Conservation (phyloP, 2,888 invertebrate genomes). For the Drosophila tanythrix region DNA sequence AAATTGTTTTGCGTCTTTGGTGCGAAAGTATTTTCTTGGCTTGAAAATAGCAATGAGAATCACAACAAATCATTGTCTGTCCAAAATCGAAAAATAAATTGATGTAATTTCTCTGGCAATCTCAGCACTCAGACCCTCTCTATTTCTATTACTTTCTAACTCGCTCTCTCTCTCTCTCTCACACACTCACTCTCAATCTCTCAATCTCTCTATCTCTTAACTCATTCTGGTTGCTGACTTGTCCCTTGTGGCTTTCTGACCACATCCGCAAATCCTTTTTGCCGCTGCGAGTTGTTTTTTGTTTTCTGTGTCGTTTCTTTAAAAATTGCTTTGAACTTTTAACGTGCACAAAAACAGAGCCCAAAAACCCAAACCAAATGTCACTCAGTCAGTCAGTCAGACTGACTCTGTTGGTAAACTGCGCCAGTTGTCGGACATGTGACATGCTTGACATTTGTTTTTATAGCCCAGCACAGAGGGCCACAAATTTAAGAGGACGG, state of each 20-base stretch:
- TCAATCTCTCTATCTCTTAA: not conserved
- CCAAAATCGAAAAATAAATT: slow-evolving; percentile 76
- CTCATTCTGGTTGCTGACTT: slow-evolving; percentile 12
- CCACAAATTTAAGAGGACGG: not conserved
- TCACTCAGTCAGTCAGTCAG: slow-evolving; percentile 29
- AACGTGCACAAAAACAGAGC: slow-evolving; percentile 30
- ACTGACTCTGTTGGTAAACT: slow-evolving; percentile 11
- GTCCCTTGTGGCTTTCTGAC: slow-evolving; percentile 48
- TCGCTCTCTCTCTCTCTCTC: too few species aligned
- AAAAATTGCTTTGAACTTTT: slow-evolving; percentile 73
- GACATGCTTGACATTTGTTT: slow-evolving; percentile 10
- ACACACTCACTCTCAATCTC: not conserved
- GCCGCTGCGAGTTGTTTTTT: slow-evolving; percentile 8
- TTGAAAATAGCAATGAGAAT: slow-evolving; percentile 32
- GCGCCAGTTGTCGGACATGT: slow-evolving; percentile 30
- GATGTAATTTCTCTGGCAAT: slow-evolving; percentile 66
- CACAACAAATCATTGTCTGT: slow-evolving; percentile 65
- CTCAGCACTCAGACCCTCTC: slow-evolving; percentile 5
- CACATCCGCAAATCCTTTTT: slow-evolving; percentile 38
- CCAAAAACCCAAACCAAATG: slow-evolving; percentile 43
- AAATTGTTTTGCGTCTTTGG: slow-evolving; percentile 48
- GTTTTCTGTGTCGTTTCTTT: slow-evolving; percentile 45
- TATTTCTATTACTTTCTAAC: not conserved
- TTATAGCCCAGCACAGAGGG: not conserved
- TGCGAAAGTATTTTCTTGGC: slow-evolving; percentile 57